Evolutionary conservation across 1,140 invertebrate species (phyloP).

Genomic region (Drosophila ananassae): DNA sequence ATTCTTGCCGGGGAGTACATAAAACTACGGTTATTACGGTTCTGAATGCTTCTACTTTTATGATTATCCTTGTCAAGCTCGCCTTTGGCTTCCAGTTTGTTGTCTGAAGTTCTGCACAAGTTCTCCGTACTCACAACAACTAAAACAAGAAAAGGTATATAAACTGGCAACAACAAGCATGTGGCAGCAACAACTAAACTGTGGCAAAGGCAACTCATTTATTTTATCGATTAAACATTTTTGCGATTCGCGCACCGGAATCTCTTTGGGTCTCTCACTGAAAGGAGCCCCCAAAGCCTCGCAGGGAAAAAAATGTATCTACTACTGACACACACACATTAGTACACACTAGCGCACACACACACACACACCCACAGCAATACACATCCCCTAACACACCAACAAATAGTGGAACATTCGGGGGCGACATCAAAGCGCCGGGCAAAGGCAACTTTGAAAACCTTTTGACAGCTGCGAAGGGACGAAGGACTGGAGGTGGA

Average conservation of each 20-base stretch:
- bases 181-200: constrained; percentile 43
- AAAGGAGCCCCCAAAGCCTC: constrained; percentile 25
- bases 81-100: constrained; percentile 8
- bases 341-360: constrained; percentile 6
- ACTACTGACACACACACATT: constrained; percentile 73
- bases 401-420: constrained; percentile 28
- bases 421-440: constrained; percentile 71
- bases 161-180: constrained; percentile 8
- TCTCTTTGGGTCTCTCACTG: constrained; percentile 56
- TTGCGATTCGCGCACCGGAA: constrained; percentile 82
- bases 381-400: not conserved
- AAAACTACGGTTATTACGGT: constrained; percentile 39
- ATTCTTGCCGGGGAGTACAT: constrained; percentile 30
- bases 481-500: constrained; percentile 6
- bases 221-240: constrained; percentile 83
- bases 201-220: constrained; percentile 78
- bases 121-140: constrained; percentile 21
- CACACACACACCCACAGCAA: constrained; percentile 12
- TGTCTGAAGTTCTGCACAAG: constrained; percentile 58
- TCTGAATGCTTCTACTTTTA: constrained; percentile 44
- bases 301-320: constrained; percentile 68
- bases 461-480: constrained; percentile 74
- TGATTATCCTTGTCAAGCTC: constrained; percentile 48
- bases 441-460: constrained; percentile 76
- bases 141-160: constrained; percentile 13